These are phyloP conservation scores for Rotaria magnacalcarata DNA, from an alignment of 2,888 invertebrate genomes.

Conservation along the genomic window DNA sequence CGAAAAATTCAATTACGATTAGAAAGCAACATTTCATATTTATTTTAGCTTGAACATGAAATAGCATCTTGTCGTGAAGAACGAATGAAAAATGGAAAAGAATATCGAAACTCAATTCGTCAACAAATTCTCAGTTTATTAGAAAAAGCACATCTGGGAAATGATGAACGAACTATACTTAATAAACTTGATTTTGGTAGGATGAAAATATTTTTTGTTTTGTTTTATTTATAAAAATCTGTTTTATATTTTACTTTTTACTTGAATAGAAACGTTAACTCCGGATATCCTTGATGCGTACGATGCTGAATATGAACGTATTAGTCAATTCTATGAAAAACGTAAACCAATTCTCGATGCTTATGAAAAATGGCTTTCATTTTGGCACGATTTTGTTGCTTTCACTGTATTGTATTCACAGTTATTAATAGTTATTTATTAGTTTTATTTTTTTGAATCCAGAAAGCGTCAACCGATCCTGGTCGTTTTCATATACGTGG, in stretches of 20 bases:
- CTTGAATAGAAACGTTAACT: not conserved
- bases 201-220: not conserved
- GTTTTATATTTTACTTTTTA: not conserved
- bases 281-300: not conserved
- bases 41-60: slow-evolving; percentile 28
- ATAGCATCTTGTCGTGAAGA: not conserved
- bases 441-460: not conserved
- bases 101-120: not conserved
- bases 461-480: slow-evolving; percentile 12
- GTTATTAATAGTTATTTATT: too few relatives aligned
- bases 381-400: slow-evolving; percentile 7
- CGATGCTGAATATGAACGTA: not conserved
- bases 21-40: not conserved
- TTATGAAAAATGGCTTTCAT: not conserved
- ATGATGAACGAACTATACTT: not conserved
- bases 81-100: slow-evolving; percentile 23
- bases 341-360: not conserved
- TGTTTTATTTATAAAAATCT: too few relatives aligned
- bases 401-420: not conserved
- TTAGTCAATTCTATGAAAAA: not conserved
- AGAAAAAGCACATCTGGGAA: not conserved
- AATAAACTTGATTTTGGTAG: not conserved
- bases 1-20: too few relatives aligned
- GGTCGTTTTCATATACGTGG: slow-evolving; percentile 16
- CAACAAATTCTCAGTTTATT: not conserved